phyloP scores from a whole-genome alignment of 1,140 invertebrate species.

The Hermetia illucens region DNA sequence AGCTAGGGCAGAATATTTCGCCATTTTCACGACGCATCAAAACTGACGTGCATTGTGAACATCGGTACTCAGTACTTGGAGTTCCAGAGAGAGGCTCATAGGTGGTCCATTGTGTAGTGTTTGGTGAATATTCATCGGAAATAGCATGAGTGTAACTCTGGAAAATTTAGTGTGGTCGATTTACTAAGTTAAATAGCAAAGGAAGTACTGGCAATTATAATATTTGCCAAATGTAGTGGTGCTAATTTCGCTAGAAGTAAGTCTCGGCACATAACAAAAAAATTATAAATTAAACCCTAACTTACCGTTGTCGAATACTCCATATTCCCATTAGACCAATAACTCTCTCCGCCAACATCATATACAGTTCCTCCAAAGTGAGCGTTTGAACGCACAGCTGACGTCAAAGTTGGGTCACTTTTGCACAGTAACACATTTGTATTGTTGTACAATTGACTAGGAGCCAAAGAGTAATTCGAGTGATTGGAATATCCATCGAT shows the following conservation, averaged over 20 bases:
- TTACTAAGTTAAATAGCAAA: no score
- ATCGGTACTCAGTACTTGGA: slow-evolving; percentile 6
- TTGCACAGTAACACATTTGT: background rate
- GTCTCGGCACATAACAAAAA: no score
- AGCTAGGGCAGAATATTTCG: slow-evolving; percentile 12
- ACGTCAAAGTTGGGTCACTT: background rate
- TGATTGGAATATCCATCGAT: background rate
- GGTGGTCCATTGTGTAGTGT: background rate
- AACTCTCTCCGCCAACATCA: no score
- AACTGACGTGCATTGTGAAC: slow-evolving; percentile 15
- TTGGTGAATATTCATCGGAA: slow-evolving; percentile 1
- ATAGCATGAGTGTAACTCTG: background rate
- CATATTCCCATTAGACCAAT: no score
- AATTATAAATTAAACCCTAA: no score
- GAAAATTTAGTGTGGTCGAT: no score
- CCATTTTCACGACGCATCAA: slow-evolving; percentile 15
- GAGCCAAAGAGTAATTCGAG: background rate
- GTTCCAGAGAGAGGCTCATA: background rate
- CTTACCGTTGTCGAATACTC: no score
- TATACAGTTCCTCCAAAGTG: no score
- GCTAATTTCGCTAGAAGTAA: no score
- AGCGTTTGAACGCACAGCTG: no score
- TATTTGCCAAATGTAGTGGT: no score
- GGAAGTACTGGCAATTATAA: no score
- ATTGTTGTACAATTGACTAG: background rate